Base-by-base conservation (phyloP, 2,797 vertebrate species). In the Hippopotamyrus pictus region DNA sequence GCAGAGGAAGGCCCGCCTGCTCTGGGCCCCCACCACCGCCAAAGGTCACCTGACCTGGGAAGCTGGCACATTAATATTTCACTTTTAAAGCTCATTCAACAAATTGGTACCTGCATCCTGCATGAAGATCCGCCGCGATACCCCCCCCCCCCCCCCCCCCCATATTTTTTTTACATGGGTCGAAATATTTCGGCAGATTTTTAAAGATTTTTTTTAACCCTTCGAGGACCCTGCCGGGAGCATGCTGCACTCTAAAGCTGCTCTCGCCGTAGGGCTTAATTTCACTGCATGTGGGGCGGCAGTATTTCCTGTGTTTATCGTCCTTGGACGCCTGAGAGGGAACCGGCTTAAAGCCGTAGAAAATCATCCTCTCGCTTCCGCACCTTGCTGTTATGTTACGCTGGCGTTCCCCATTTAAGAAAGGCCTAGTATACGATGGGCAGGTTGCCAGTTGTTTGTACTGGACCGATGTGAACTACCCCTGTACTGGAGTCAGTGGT, bases 11-110 rank as follows among this genome's bases (percentile, higher is more conserved):
- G 92, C 91, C 94, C 92, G 93, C 94, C 95, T 95, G 92, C 91
- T 93, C 95, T 96, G 95, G 94, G 92, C 93, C 96, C 93, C 57
- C 53, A 0, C 29, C 94, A 95, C 94, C 94, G 92, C n/a, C 95
- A 93, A 96, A 97, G 94, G 97, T 97, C 95, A 95, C 94, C 94
- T 97, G 96, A 97, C 96, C 96, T 96, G 90, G 94, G 94, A 93
- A 94, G 93, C 93, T 90, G 91, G 91, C 87, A 90, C 87, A 87
- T 96, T 92, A 95, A 95, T 96, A 92, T 95, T 96, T 94, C 86
- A 94, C 93, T 69, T 90, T 89, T 90, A 87, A 88, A 90, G 86
- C 93, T 94, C 90, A 91, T 92, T 93, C 90, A 90, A 91, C 90
- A 93, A 93, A 95, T 94, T 90, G 93, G 93, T 93, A 92, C 90